Evolutionary conservation across 2,797 vertebrate genomes (phyloP).

Genomic region (Anolis apletophallus): DNA sequence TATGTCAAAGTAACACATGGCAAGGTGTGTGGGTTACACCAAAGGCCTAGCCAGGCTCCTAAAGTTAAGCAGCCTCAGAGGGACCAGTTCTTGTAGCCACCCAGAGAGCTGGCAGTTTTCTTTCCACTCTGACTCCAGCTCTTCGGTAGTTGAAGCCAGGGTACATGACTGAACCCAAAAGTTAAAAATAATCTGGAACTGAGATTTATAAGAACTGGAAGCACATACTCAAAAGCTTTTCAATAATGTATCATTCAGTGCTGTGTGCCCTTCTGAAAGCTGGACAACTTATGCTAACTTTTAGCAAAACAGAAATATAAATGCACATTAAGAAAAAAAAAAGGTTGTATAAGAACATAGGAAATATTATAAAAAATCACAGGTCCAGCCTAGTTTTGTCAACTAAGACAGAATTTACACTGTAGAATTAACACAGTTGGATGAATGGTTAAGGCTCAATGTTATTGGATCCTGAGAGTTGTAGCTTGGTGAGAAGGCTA

Average conservation of each 20-base stretch:
- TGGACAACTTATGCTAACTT: background rate
- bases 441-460: too few relatives aligned
- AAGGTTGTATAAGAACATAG: background rate
- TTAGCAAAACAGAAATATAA: background rate
- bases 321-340: background rate
- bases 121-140: background rate
- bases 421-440: too few relatives aligned
- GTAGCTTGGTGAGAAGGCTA: too few relatives aligned
- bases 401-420: too few relatives aligned
- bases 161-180: background rate
- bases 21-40: constrained; percentile 22
- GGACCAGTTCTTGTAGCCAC: constrained; percentile 21
- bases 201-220: constrained; percentile 9
- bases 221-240: background rate
- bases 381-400: too few relatives aligned
- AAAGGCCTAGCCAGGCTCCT: constrained; percentile 17
- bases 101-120: constrained; percentile 28
- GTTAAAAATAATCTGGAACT: background rate
- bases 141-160: constrained; percentile 11
- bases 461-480: too few relatives aligned
- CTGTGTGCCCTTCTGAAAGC: background rate
- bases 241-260: background rate
- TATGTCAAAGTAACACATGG: constrained; percentile 20
- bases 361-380: too few relatives aligned
- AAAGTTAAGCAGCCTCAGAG: background rate